These are phyloP conservation scores for Ptychodera flava DNA, from an alignment of 35 echinoderm and acorn worm species.

Conservation along the genomic window DNA sequence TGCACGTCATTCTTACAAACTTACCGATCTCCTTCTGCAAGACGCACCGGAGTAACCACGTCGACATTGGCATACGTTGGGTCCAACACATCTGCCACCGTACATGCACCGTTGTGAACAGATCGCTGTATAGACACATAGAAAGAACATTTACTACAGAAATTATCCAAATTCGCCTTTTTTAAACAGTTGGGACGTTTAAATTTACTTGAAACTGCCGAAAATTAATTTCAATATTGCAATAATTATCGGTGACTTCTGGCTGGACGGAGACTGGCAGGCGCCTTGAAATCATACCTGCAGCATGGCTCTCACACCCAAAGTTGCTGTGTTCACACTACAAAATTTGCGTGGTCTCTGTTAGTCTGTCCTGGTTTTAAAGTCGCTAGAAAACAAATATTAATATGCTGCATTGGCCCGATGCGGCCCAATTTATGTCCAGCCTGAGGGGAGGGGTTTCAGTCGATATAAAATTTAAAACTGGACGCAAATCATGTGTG, in stretches of 20 bases:
- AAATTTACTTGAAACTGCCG: not conserved
- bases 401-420: too few species aligned
- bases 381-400: too few species aligned
- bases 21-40: conserved; percentile 35
- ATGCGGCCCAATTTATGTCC: too few species aligned
- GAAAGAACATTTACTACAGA: not conserved
- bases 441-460: too few species aligned
- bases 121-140: conserved; percentile 54
- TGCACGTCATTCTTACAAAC: not conserved
- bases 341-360: too few species aligned
- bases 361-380: too few species aligned
- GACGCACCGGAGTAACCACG: conserved; percentile 41
- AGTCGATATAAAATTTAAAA: too few species aligned
- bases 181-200: not conserved
- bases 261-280: too few species aligned
- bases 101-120: conserved; percentile 76
- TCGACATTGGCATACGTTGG: conserved; percentile 57
- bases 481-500: too few species aligned
- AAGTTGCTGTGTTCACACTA: too few species aligned
- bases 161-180: not conserved
- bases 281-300: too few species aligned
- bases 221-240: not conserved
- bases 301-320: too few species aligned
- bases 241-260: not conserved
- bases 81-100: conserved; percentile 57